Conservation (phyloP, 2,797 vertebrate genomes). For the Vespertilio murinus region DNA sequence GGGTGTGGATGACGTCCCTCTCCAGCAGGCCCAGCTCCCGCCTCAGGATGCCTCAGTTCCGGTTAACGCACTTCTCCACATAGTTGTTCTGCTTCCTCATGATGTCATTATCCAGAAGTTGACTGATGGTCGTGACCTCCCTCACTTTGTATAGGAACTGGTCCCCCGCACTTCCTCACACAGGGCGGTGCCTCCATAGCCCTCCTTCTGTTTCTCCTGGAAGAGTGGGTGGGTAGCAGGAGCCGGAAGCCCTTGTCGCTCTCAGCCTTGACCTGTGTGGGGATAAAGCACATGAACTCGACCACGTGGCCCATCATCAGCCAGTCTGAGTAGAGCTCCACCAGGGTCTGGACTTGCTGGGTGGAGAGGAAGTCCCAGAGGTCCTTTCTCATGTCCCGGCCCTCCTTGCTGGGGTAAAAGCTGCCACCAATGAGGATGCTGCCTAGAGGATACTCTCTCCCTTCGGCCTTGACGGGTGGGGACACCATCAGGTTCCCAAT, state of each 20-base stretch:
- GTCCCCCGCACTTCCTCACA: constrained; percentile 83
- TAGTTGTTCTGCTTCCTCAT: constrained; percentile 86
- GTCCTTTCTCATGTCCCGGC: constrained; percentile 88
- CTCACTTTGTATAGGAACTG: constrained; percentile 70
- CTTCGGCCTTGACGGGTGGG: constrained; percentile 88
- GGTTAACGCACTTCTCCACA: constrained; percentile 89
- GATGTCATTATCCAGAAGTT: constrained; percentile 82
- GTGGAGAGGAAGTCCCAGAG: constrained; percentile 92
- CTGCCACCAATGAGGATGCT: constrained; percentile 89
- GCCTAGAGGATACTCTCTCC: constrained; percentile 88
- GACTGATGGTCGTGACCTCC: constrained; percentile 78
- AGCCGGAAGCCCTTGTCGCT: constrained; percentile 84
- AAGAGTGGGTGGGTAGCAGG: constrained; percentile 90
- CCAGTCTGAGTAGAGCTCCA: constrained; percentile 94
- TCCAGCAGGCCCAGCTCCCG: constrained; percentile 88
- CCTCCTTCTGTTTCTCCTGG: constrained; percentile 85
- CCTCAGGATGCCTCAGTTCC: constrained; percentile 91
- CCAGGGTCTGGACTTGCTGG: constrained; percentile 92
- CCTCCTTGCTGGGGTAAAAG: constrained; percentile 86
- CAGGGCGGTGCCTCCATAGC: constrained; percentile 85
- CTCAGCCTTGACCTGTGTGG: constrained; percentile 83
- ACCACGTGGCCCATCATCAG: constrained; percentile 90
- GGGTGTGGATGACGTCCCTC: constrained; percentile 88
- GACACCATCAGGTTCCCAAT: constrained; percentile 92
- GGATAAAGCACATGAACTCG: constrained; percentile 95